A percentile compares a stretch with the other conserved stretches of the same genome.
Evolutionary conservation across 2,888 invertebrate species (phyloP).

Genomic region (Rutpela maculata): DNA sequence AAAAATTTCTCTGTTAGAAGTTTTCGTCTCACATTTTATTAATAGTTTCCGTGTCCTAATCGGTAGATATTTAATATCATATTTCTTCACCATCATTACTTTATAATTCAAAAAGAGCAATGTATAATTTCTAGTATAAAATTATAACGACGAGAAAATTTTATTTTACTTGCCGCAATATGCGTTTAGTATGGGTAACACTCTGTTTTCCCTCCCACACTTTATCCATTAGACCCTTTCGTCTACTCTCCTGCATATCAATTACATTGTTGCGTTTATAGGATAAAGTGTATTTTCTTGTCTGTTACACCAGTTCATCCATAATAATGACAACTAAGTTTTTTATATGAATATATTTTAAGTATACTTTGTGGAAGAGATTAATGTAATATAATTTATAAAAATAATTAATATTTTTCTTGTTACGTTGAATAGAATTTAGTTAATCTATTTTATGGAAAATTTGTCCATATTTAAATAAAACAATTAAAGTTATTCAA

Average conservation of each 20-base stretch:
- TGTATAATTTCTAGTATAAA: background rate
- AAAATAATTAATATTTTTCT: background rate
- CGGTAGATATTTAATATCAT: background rate
- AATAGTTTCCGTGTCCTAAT: too few relatives aligned
- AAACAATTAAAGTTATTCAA: too few relatives aligned
- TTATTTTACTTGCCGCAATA: background rate
- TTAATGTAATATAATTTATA: background rate
- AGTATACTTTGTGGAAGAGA: background rate
- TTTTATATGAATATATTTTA: background rate
- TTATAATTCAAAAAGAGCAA: background rate
- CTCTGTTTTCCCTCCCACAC: constrained; percentile 4
- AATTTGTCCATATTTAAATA: too few relatives aligned
- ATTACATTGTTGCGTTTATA: constrained; percentile 2
- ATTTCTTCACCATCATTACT: background rate
- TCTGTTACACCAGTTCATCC: background rate
- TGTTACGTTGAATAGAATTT: too few relatives aligned
- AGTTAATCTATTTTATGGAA: too few relatives aligned
- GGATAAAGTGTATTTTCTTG: constrained; percentile 7
- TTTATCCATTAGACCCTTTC: constrained; percentile 1
- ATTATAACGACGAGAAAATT: background rate
- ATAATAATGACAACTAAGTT: background rate
- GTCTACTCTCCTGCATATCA: constrained; percentile 7
- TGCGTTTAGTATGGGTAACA: constrained; percentile 3
- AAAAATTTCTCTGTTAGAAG: too few relatives aligned
- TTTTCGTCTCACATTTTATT: too few relatives aligned